These are phyloP conservation scores for Vulpes lagopus DNA, from an alignment of 2,113 vertebrate genomes.

Conservation along the genomic window DNA sequence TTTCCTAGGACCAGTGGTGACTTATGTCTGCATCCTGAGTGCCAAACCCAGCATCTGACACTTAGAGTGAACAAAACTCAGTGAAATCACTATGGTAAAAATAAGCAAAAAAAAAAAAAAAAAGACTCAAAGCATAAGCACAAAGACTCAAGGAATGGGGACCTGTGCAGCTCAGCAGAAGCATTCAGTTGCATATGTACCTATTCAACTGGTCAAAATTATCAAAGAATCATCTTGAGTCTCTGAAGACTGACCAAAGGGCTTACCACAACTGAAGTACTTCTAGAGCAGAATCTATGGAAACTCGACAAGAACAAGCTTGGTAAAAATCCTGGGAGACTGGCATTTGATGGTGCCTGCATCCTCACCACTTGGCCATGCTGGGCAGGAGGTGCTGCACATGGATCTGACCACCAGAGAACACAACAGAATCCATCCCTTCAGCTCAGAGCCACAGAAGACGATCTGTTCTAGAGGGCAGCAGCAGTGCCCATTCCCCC, in stretches of 20 bases:
- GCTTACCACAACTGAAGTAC: background rate
- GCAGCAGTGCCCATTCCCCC: background rate
- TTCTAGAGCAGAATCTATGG: background rate
- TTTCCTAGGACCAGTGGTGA: background rate
- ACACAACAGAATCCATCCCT: background rate
- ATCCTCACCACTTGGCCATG: rapidly evolving
- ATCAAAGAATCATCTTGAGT: background rate
- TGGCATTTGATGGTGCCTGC: background rate
- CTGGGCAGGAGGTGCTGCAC: no score
- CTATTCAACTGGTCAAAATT: background rate
- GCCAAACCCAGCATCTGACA: background rate
- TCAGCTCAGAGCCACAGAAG: background rate
- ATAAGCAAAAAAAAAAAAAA: background rate
- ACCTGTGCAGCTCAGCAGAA: background rate
- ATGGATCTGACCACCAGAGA: background rate
- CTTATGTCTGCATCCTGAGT: background rate
- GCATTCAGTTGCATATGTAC: background rate
- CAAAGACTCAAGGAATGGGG: background rate
- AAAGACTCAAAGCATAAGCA: background rate
- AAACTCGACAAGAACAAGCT: background rate
- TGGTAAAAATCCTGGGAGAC: background rate
- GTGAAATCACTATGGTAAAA: background rate
- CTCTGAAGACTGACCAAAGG: background rate
- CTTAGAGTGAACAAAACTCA: background rate
- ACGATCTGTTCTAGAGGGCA: background rate